These are phyloP conservation scores for Alosa sapidissima DNA, from an alignment of 2,797 vertebrate species.

Conservation along the genomic window DNA sequence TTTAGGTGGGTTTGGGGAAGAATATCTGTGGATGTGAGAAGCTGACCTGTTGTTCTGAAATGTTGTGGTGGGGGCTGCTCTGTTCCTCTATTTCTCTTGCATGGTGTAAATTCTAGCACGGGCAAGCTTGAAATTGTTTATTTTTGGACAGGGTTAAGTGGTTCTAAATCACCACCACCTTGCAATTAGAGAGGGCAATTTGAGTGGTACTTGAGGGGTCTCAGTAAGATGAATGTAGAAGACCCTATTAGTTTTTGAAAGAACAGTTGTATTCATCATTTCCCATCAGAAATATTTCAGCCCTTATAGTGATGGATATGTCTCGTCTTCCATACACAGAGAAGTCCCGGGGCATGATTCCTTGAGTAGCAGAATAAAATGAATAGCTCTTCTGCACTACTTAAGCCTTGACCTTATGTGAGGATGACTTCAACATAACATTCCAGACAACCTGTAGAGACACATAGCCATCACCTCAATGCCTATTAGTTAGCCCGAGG, in stretches of 20 bases:
- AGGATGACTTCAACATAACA: conserved; percentile 22
- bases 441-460: conserved; percentile 28
- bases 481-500: not conserved
- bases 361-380: not conserved
- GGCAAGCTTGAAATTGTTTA: not conserved
- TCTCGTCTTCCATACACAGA: not conserved
- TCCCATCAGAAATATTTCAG: not conserved
- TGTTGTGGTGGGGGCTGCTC: not conserved
- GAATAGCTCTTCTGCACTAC: not conserved
- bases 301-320: not conserved
- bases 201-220: not conserved
- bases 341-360: not conserved
- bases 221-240: not conserved
- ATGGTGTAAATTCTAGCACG: not conserved
- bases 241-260: not conserved
- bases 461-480: not conserved
- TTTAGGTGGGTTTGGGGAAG: not conserved
- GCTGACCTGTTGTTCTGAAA: not conserved
- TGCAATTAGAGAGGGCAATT: not conserved
- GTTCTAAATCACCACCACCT: not conserved
- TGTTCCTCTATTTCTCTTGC: not conserved
- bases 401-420: conserved; percentile 1
- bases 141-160: not conserved
- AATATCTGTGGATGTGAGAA: not conserved
- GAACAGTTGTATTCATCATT: not conserved